Evolutionary conservation across 2,113 vertebrate genomes (phyloP).

Genomic region (Theropithecus gelada): DNA sequence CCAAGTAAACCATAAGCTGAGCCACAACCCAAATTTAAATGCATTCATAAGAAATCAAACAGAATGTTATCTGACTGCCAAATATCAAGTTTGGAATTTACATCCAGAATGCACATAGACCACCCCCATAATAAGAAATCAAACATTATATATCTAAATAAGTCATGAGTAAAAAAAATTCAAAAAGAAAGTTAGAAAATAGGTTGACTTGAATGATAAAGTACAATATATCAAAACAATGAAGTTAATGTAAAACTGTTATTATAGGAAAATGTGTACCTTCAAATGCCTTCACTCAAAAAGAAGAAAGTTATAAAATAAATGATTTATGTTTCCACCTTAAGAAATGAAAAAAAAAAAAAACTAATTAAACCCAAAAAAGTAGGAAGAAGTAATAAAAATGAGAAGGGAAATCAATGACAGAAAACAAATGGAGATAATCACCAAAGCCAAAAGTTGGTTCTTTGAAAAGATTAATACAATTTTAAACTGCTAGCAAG

Average conservation of each 20-base stretch:
- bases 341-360: background rate
- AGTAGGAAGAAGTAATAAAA: slow-evolving; percentile 26
- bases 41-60: slow-evolving; percentile 9
- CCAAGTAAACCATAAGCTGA: background rate
- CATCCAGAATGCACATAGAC: background rate
- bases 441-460: background rate
- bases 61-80: background rate
- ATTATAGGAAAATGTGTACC: background rate
- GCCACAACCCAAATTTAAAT: background rate
- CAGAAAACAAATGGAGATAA: background rate
- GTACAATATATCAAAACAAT: background rate
- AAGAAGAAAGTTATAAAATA: background rate
- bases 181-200: background rate
- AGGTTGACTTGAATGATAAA: background rate
- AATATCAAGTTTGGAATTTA: background rate
- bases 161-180: background rate
- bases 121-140: background rate
- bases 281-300: background rate
- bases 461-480: slow-evolving; percentile 20
- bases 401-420: background rate
- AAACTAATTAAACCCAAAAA: background rate
- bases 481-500: background rate
- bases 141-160: background rate
- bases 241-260: background rate
- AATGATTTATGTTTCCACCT: background rate